Evolutionary conservation across 2,113 vertebrate species (phyloP).

Genomic region (Piaya cayana): DNA sequence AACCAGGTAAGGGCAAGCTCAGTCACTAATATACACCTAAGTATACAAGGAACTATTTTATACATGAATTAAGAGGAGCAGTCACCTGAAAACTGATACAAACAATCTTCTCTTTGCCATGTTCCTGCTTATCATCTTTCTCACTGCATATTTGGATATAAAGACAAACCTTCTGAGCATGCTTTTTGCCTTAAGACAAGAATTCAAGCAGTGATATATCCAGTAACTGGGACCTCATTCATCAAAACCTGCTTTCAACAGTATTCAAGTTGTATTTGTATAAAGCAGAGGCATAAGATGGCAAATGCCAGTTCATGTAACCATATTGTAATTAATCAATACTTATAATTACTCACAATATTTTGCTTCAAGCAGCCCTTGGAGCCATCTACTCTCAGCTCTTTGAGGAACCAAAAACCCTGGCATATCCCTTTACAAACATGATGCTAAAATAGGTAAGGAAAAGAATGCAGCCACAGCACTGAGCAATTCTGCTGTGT

Average conservation of each 20-base stretch:
- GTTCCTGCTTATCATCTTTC: constrained; percentile 50
- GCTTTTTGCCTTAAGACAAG: constrained; percentile 82
- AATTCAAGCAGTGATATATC: not conserved
- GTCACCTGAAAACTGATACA: constrained; percentile 59
- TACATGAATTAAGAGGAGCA: not conserved
- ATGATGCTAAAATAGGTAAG: not conserved
- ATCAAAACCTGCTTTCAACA: not conserved
- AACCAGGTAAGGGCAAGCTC: constrained; percentile 37
- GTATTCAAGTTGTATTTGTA: not conserved
- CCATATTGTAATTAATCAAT: not conserved
- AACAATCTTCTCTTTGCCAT: not conserved
- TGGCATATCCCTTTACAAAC: not conserved
- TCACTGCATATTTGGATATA: constrained; percentile 74
- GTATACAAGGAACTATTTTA: not conserved
- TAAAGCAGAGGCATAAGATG: not conserved
- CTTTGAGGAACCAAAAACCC: not conserved
- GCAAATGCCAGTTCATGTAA: not conserved
- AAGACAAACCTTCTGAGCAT: constrained; percentile 79
- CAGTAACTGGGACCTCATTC: not conserved
- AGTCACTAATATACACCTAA: not conserved
- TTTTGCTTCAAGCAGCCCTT: not conserved
- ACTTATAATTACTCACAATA: not conserved
- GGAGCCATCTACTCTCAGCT: not conserved
- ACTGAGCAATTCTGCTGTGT: not conserved
- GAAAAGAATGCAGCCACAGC: not conserved